Evolutionary conservation across 2,113 vertebrate species (phyloP).

Genomic region (Pituophis catenifer): DNA sequence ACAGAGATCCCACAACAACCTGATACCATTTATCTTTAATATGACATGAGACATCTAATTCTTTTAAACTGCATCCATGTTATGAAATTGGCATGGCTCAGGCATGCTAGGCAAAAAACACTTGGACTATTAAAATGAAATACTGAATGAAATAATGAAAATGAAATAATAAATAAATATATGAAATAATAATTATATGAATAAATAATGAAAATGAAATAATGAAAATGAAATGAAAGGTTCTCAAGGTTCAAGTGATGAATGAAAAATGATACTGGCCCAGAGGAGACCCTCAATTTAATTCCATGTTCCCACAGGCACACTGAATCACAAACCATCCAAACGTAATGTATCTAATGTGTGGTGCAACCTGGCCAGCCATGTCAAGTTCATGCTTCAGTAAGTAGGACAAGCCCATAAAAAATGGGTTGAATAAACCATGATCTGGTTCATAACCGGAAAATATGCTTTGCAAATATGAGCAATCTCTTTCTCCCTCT

Average conservation of each 20-base stretch:
- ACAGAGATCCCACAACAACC: background rate
- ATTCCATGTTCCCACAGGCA: no score
- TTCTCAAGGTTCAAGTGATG: background rate
- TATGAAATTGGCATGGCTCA: background rate
- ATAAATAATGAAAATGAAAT: no score
- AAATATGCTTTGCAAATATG: background rate
- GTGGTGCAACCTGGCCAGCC: no score
- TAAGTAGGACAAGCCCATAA: no score
- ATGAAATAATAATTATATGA: no score
- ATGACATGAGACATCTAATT: background rate
- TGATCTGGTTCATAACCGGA: no score
- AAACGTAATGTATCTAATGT: background rate
- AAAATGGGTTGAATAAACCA: no score
- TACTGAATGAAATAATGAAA: no score
- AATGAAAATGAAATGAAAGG: background rate
- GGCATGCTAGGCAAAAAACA: background rate
- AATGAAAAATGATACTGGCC: no score
- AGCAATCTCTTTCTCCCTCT: background rate
- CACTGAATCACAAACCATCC: background rate
- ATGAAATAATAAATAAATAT: no score
- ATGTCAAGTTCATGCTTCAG: no score
- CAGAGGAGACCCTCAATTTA: no score
- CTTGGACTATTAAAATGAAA: background rate
- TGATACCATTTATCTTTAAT: background rate
- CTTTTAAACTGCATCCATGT: background rate